These are phyloP conservation scores for Alligator mississippiensis DNA, from an alignment of 2,113 vertebrate genomes.

Conservation along the genomic window DNA sequence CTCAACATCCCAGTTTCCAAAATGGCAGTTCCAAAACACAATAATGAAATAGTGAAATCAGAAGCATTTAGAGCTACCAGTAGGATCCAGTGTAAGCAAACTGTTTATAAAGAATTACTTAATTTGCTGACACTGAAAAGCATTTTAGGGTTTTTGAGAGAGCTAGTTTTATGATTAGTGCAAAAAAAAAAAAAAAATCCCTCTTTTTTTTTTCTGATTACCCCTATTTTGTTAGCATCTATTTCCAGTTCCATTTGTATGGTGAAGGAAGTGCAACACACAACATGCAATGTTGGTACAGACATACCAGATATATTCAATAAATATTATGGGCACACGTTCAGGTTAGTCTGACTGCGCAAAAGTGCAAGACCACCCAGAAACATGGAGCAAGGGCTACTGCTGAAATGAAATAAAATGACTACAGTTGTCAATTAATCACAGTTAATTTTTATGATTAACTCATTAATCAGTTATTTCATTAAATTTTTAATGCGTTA, in stretches of 20 bases:
- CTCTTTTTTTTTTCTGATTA: background rate
- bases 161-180: background rate
- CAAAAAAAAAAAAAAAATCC: background rate
- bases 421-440: too few relatives aligned
- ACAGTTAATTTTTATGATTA: too few relatives aligned
- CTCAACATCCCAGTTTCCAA: slow-evolving; percentile 3
- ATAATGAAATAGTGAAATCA: background rate
- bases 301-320: background rate
- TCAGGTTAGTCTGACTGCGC: background rate
- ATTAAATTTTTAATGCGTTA: too few relatives aligned
- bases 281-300: background rate
- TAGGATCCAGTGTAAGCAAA: background rate
- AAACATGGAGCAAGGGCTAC: background rate
- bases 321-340: background rate
- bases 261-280: background rate
- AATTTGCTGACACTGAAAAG: background rate
- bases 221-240: background rate
- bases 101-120: background rate
- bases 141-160: background rate
- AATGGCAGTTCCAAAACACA: background rate
- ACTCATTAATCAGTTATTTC: too few relatives aligned
- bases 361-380: background rate
- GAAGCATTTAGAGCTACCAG: slow-evolving; percentile 34
- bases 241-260: background rate
- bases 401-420: background rate